Conservation (phyloP, 2,797 vertebrate genomes). For the Synanceia verrucosa region DNA sequence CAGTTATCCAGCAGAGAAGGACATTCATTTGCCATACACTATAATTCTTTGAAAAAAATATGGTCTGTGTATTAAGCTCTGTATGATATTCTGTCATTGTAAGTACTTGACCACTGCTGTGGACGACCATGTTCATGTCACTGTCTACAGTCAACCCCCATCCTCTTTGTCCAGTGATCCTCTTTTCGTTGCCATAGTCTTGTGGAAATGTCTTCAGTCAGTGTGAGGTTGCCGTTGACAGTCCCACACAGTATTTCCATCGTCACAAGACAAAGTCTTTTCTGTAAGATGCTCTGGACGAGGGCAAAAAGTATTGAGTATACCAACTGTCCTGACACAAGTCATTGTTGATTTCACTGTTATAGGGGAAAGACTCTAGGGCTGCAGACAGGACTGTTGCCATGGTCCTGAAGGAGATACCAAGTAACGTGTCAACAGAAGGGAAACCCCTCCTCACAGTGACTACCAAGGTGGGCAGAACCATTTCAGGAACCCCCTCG, state of each 20-base stretch:
- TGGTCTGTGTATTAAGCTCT: constrained; percentile 24
- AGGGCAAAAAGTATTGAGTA: constrained; percentile 67
- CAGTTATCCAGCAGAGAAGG: constrained; percentile 1
- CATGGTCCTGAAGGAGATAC: constrained; percentile 99
- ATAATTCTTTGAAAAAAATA: background rate
- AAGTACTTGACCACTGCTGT: constrained; percentile 33
- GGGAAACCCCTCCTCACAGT: constrained; percentile 99
- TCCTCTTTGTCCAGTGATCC: constrained; percentile 68
- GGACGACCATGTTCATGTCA: constrained; percentile 62
- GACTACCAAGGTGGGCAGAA: constrained; percentile 99
- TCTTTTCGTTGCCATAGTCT: constrained; percentile 73
- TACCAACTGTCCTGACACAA: constrained; percentile 90
- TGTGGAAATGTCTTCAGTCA: constrained; percentile 72
- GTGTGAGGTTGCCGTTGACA: constrained; percentile 66
- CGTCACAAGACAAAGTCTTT: constrained; percentile 67
- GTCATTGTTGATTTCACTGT: constrained; percentile 99
- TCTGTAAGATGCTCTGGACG: constrained; percentile 70
- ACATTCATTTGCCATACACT: constrained; percentile 18
- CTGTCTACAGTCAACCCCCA: constrained; percentile 58
- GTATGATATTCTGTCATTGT: constrained; percentile 38
- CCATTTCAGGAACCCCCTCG: constrained; percentile 76
- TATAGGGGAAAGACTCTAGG: constrained; percentile 99
- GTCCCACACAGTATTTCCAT: constrained; percentile 64
- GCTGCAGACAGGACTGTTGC: constrained; percentile 99
- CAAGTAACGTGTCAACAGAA: constrained; percentile 99